Percentiles rank a stretch among this genome's conserved stretches.
Conservation (phyloP, 2,888 invertebrate species). For the Acleris holmiana region DNA sequence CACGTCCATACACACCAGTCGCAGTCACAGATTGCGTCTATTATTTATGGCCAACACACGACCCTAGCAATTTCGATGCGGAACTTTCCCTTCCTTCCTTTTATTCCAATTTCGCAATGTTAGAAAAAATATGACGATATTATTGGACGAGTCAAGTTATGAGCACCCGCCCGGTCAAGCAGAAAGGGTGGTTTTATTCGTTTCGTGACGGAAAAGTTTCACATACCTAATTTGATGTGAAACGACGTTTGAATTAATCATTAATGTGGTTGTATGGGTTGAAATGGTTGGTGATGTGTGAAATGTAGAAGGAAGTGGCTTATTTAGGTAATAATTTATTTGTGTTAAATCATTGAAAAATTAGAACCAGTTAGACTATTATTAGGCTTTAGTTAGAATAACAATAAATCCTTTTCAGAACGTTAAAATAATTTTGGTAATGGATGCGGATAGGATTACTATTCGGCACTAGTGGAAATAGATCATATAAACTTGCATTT, state of each 20-base stretch:
- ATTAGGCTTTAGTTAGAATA: too few relatives aligned
- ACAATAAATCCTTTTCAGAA: too few relatives aligned
- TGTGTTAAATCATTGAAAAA: too few relatives aligned
- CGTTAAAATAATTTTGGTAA: too few relatives aligned
- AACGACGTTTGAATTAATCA: constrained; percentile 37
- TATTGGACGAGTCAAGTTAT: constrained; percentile 75
- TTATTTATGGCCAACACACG: constrained; percentile 76
- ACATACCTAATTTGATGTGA: constrained; percentile 41
- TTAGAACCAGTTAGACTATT: too few relatives aligned
- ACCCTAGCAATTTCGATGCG: constrained; percentile 75
- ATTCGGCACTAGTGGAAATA: too few relatives aligned
- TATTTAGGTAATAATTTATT: too few relatives aligned
- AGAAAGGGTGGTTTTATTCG: constrained; percentile 68
- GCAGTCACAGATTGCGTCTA: constrained; percentile 76
- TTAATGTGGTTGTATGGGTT: constrained; percentile 13
- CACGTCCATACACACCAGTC: constrained; percentile 42
- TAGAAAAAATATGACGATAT: constrained; percentile 82
- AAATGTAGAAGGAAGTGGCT: not conserved
- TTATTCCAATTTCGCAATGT: constrained; percentile 79
- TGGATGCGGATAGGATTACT: too few relatives aligned
- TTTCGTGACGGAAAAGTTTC: constrained; percentile 47
- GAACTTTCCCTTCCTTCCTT: constrained; percentile 76
- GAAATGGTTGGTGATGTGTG: not conserved
- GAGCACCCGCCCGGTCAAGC: constrained; percentile 70
- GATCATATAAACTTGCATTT: too few relatives aligned